Conservation (phyloP, 2,113 vertebrate genomes). For the Ardeotis arabs region DNA sequence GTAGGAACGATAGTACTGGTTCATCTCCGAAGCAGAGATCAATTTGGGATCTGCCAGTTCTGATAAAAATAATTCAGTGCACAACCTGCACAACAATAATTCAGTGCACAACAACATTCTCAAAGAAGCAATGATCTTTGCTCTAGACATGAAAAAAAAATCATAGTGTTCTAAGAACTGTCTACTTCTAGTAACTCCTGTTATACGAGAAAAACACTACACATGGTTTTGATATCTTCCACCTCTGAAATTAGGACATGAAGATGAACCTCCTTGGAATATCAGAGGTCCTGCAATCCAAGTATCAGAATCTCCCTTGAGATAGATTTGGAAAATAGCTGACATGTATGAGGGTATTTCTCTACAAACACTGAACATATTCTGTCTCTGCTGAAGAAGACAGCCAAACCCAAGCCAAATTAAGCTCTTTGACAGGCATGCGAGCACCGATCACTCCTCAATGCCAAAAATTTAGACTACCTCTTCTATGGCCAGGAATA, state of each 20-base stretch:
- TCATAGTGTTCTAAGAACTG: neutral
- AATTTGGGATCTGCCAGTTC: neutral
- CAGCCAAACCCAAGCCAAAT: neutral
- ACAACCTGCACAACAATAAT: too few species aligned
- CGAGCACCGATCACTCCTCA: neutral
- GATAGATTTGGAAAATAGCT: neutral
- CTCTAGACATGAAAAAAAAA: neutral
- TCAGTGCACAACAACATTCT: neutral
- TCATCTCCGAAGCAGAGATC: neutral
- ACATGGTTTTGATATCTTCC: neutral
- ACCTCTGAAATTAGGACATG: neutral
- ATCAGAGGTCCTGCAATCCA: neutral
- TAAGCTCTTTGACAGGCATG: neutral
- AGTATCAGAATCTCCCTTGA: neutral
- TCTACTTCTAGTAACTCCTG: neutral
- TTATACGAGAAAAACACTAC: neutral
- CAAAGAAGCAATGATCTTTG: neutral
- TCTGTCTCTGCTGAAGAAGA: neutral
- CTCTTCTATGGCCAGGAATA: neutral
- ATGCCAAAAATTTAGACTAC: neutral
- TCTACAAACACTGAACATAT: neutral
- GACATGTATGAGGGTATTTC: neutral
- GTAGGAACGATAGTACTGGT: neutral
- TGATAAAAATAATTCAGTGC: neutral
- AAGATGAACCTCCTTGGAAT: neutral